These are phyloP conservation scores for Epinephelus moara DNA, from an alignment of 2,113 vertebrate genomes.

Conservation along the genomic window DNA sequence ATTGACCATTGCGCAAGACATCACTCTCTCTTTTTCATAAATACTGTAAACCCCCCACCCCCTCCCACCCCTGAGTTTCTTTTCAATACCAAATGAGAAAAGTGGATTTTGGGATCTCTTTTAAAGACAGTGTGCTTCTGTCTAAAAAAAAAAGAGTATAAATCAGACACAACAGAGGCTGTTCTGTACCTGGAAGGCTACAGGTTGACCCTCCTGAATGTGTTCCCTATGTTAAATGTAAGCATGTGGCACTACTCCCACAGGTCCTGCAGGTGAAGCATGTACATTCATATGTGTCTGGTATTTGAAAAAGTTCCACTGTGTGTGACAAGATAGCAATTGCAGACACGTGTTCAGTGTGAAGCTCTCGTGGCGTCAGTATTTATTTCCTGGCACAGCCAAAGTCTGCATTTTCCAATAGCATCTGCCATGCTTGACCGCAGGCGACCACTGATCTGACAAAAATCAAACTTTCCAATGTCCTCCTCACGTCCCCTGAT, in stretches of 20 bases:
- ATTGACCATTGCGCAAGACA: constrained; percentile 76
- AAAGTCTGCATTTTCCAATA: constrained; percentile 23
- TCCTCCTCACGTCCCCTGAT: constrained; percentile 43
- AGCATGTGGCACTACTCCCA: neutral
- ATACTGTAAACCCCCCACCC: constrained; percentile 67
- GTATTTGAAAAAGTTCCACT: constrained; percentile 1
- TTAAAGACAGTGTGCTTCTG: constrained; percentile 10
- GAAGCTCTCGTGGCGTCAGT: constrained; percentile 2
- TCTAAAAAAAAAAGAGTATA: neutral
- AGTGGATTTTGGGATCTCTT: constrained; percentile 31
- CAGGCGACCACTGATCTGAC: constrained; percentile 16
- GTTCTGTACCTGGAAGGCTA: constrained; percentile 22
- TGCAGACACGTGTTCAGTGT: constrained; percentile 13
- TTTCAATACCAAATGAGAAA: constrained; percentile 36
- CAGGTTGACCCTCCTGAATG: constrained; percentile 20
- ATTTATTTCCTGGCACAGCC: constrained; percentile 25
- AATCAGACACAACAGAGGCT: constrained; percentile 19
- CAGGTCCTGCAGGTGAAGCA: neutral
- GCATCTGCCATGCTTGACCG: constrained; percentile 16
- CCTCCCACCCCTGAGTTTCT: constrained; percentile 12
- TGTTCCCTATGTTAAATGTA: constrained; percentile 4
- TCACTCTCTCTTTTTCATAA: constrained; percentile 68
- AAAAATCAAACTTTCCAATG: constrained; percentile 49
- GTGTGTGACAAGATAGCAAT: constrained; percentile 8
- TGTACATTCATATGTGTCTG: neutral